These are phyloP conservation scores for Emydura subglobosa DNA, from an alignment of 2,113 vertebrate species.

Conservation along the genomic window DNA sequence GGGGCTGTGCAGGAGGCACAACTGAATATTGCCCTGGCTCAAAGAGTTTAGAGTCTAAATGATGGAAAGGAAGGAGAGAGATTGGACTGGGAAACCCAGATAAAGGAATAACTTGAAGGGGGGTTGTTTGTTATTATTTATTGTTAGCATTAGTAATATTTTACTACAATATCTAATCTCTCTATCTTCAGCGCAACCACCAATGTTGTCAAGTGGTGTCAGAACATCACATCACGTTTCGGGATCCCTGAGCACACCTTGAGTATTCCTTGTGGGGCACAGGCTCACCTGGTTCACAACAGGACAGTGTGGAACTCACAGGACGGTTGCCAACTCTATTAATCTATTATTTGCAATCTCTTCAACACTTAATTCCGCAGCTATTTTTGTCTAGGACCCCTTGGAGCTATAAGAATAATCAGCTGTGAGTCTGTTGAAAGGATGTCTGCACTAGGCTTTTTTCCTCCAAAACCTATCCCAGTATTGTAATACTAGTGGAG, in stretches of 20 bases:
- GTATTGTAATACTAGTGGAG: background rate
- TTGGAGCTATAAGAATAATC: conserved; percentile 24
- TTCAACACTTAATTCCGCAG: too few relatives aligned
- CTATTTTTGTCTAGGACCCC: background rate
- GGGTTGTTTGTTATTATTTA: background rate
- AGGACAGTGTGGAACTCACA: background rate
- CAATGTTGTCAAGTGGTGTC: background rate
- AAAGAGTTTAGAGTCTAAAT: background rate
- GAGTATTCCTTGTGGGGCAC: background rate
- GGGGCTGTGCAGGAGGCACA: background rate
- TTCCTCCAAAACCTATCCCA: background rate
- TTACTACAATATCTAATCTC: background rate
- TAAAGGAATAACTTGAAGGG: background rate
- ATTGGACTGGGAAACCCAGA: background rate
- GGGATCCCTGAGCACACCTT: background rate
- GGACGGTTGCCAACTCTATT: rapidly evolving
- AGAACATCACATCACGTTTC: background rate
- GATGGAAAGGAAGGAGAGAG: background rate
- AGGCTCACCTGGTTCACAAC: background rate
- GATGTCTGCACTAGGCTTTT: background rate
- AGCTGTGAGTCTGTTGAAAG: background rate
- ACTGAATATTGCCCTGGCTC: background rate
- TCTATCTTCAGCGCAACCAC: background rate
- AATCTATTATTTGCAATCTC: background rate
- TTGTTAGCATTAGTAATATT: background rate